These are phyloP conservation scores for Drosophila bunnanda DNA, from an alignment of 2,888 invertebrate genomes.

Conservation along the genomic window DNA sequence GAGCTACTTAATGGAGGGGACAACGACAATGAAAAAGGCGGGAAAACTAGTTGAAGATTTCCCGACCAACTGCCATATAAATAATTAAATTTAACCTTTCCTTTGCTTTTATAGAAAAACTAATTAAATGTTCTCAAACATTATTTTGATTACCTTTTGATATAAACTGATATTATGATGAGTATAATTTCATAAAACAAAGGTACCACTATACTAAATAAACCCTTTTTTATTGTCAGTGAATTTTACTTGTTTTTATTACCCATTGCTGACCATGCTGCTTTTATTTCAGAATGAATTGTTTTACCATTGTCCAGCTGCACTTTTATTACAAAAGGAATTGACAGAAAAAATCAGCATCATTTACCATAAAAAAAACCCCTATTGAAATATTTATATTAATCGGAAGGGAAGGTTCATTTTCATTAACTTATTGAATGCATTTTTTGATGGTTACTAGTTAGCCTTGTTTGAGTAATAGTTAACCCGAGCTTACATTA, in stretches of 20 bases:
- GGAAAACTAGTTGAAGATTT: not conserved
- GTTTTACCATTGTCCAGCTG: not conserved
- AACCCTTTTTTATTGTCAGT: not conserved
- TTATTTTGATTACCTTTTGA: not conserved
- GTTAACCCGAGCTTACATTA: not conserved
- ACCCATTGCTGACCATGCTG: too few species aligned
- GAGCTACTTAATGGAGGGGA: too few species aligned
- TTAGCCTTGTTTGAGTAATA: not conserved
- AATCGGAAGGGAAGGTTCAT: not conserved
- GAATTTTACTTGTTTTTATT: not conserved
- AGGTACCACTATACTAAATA: not conserved
- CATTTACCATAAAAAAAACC: not conserved
- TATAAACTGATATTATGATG: too few species aligned
- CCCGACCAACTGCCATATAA: not conserved
- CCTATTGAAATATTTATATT: not conserved
- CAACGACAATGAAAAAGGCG: not conserved
- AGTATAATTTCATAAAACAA: not conserved
- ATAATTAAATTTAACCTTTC: not conserved
- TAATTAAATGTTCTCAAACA: not conserved
- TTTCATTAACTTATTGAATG: not conserved
- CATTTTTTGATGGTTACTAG: not conserved
- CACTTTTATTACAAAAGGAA: too few species aligned
- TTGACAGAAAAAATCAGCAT: too few species aligned
- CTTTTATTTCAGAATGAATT: not conserved
- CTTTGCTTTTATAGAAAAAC: not conserved